These are phyloP conservation scores for Lanistes nyassanus DNA, from an alignment of 1,140 invertebrate genomes.

Conservation along the genomic window DNA sequence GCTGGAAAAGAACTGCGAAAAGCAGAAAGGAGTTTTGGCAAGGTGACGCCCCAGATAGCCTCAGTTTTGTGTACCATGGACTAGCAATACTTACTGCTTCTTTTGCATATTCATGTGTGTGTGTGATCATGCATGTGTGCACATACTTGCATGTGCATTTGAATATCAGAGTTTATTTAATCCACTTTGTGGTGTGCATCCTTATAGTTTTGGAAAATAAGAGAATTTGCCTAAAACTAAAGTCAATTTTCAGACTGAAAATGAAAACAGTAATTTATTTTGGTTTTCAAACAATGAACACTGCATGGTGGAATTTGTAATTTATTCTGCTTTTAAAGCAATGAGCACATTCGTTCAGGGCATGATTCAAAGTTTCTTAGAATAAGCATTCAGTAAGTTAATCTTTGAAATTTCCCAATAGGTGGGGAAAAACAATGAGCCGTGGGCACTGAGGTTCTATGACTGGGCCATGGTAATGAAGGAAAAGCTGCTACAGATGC, in stretches of 20 bases:
- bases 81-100: too few relatives aligned
- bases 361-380: too few relatives aligned
- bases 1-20: constrained; percentile 64
- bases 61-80: background rate
- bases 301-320: background rate
- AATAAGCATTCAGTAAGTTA: background rate
- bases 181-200: too few relatives aligned
- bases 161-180: too few relatives aligned
- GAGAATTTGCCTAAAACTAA: constrained; percentile 3
- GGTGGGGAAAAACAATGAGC: constrained; percentile 62
- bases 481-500: constrained; percentile 54
- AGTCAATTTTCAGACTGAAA: background rate
- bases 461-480: constrained; percentile 61
- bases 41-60: constrained; percentile 35
- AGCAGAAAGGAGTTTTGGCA: constrained; percentile 65
- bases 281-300: background rate
- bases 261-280: background rate
- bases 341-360: too few relatives aligned
- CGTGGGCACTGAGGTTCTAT: constrained; percentile 64
- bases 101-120: too few relatives aligned
- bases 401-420: background rate
- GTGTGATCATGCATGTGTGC: too few relatives aligned
- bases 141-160: too few relatives aligned
- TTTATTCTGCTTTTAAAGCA: too few relatives aligned
- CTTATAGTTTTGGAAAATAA: too few relatives aligned